Base-by-base conservation (phyloP, 2,113 vertebrate genomes). In the Indicator maculatus region DNA sequence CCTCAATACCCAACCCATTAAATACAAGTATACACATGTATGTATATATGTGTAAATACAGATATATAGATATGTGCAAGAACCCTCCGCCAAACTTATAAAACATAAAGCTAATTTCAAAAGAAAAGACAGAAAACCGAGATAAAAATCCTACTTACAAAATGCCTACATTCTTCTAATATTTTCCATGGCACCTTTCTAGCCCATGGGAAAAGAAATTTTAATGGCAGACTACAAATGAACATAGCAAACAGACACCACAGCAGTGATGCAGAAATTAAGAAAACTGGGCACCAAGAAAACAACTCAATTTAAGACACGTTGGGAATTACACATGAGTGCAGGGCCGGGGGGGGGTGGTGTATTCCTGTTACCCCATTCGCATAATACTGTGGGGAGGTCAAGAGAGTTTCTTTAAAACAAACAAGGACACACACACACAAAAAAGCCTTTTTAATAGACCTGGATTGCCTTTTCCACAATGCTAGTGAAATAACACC, bases 391-490 rank as follows among this genome's bases (percentile, higher is more conserved):
- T 93, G 65, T 83, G 16, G 92, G 95, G 67, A 92, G 80, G 83
- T 96, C 93, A 94, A 94, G 58, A 93, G 71, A 96, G 88, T 91
- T 95, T 93, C 76, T 90, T 95, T 73, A 88, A 93, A 80, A 91
- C 73, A 80, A 94, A 79, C 72, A 93, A 71, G 81, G 70, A 69
- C 47, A 47, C 36, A 36, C 36, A 36, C 36, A 47, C 47, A 19
- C 45, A 38, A 86, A 75, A 27, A 39, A 26, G 3, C 0, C 5
- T 44, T 72, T 83, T 70, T 91, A 93, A 78, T 27, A 86, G 65
- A 90, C 16, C 66, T 88, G 83, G 83, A 72, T 88, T 59, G 73
- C 55, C 58, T 84, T 71, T 70, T 17, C n/a, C 17, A 73, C 61
- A 86, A 81, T 12, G 38, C 21, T 72, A 75, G 16, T 20, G 58